Evolutionary conservation across 2,797 vertebrate genomes (phyloP), one percentile per base, ranked within the genome.

Genomic region (Neostethus bicornis): DNA sequence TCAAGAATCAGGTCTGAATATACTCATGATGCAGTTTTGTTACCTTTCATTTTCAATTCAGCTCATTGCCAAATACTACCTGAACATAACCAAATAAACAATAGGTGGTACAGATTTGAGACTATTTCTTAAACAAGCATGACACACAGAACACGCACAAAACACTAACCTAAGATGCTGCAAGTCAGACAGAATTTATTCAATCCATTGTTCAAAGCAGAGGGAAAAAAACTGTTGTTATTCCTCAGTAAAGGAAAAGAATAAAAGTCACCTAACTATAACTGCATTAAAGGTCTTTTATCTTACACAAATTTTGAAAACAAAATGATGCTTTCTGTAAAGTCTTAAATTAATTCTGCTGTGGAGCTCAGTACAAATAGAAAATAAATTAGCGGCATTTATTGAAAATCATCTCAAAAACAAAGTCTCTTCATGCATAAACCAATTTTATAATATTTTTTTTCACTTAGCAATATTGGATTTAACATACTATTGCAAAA

Each of bases 221-320:
- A 69, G 61, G 4, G 7, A 74, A 81, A 85, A 78, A 72, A 83
- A 80, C 83, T 52, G 32, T 51, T 42, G 31, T 48, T 80, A 68
- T 73, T 60, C 59, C 66, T 69, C 53, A 58, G 50, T 35, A 35
- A 54, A 59, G 51, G 51, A 73, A 62, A 47, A 72, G 47, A 59
- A 77, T 32, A 50, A 45, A 61, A 67, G 43, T 32, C 45, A 39
- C 48, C 72, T 57, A 29, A 73, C 65, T 83, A 42, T 52, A 84
- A 80, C 80, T 85, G 80, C 83, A 64, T 83, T 71, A 75, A 65
- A 56, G 12, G 24, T 75, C 70, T 81, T 83, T 85, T 80, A 74
- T 85, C 63, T 70, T 63, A 10, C 16, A 55, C 35, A 72, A 80
- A 75, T 77, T 75, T 69, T 78, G 53, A 64, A 32, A 83, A 80